Conservation (phyloP, 1,140 invertebrate genomes). For the Brachionus koreanus region DNA sequence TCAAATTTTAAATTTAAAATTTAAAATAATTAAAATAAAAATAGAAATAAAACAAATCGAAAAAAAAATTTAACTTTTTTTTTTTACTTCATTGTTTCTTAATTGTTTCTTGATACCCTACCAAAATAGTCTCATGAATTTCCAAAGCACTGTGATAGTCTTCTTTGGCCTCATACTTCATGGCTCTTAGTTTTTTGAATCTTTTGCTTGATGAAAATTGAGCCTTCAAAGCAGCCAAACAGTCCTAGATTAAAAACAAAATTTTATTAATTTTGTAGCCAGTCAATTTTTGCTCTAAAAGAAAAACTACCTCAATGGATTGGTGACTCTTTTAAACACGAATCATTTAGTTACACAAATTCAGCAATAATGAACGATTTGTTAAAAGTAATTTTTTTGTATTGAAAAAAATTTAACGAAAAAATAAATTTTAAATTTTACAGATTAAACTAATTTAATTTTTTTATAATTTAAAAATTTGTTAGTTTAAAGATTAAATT, state of each 20-base stretch:
- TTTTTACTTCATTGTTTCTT: too few species aligned
- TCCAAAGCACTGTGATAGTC: constrained; percentile 80
- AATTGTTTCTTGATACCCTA: constrained; percentile 86
- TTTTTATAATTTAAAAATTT: too few species aligned
- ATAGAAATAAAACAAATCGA: too few species aligned
- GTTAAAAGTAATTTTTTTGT: background rate
- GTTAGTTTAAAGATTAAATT: too few species aligned
- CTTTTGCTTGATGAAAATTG: constrained; percentile 86
- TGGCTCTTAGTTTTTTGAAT: constrained; percentile 78
- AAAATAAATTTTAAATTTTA: too few species aligned
- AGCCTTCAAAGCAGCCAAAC: constrained; percentile 70
- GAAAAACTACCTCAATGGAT: constrained; percentile 43
- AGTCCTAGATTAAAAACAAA: constrained; percentile 57
- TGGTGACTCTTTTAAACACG: background rate
- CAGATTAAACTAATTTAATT: too few species aligned
- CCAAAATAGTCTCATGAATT: constrained; percentile 79
- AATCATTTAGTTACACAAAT: background rate
- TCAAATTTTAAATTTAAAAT: too few species aligned
- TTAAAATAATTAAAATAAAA: too few species aligned
- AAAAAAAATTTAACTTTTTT: too few species aligned
- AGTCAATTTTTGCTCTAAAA: background rate
- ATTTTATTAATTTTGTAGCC: too few species aligned
- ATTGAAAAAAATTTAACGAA: too few species aligned
- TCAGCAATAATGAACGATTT: constrained; percentile 9
- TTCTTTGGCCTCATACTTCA: constrained; percentile 79